Evolutionary conservation across 2,888 invertebrate species (phyloP), one percentile per base, ranked within the genome.

Genomic region (Drosophila affinis): DNA sequence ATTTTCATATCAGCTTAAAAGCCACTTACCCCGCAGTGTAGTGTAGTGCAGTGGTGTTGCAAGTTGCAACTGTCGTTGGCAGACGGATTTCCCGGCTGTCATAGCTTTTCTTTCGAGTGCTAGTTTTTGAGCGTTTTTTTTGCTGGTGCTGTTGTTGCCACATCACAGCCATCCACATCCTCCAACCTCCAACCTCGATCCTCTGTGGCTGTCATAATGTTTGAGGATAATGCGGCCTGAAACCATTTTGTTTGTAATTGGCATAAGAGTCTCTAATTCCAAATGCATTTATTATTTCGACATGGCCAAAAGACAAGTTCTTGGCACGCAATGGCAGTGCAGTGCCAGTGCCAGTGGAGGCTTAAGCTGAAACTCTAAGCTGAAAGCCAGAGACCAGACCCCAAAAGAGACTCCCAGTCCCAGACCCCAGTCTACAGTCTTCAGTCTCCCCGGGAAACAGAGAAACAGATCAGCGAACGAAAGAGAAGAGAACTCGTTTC

Each of bases 191-290:
- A 39, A n/a, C 34, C 34, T 65, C 65, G 18, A 34, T 14, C 39
- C 14, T 67, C 65, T 34, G 18, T 14, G 70, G 69, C 86, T 88
- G 90, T 89, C 90, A 90, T 90, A 90, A 90, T 73, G 75, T 84
- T 82, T 77, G 76, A 82, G 90, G 88, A 88, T 90, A 90, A 90
- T 90, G 78, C 80, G 79, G 84, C 84, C 87, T 88, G 81, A 90
- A 90, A 89, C 77, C 78, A 80, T 86, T 89, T 89, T 87, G 85
- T 80, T 71, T 87, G 80, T 87, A 85, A 87, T 85, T 85, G 87
- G 82, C 82, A 67, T 80, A 85, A 84, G 80, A 81, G 81, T 79
- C 87, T 85, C 82, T 85, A 85, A 85, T 80, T 75, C 78, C 82
- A 73, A 87, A 77, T 78, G 80, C 85, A 87, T 87, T 87, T 85